Evolutionary conservation across 2,888 invertebrate genomes (phyloP).

Genomic region (Lepidochitona cinerea): DNA sequence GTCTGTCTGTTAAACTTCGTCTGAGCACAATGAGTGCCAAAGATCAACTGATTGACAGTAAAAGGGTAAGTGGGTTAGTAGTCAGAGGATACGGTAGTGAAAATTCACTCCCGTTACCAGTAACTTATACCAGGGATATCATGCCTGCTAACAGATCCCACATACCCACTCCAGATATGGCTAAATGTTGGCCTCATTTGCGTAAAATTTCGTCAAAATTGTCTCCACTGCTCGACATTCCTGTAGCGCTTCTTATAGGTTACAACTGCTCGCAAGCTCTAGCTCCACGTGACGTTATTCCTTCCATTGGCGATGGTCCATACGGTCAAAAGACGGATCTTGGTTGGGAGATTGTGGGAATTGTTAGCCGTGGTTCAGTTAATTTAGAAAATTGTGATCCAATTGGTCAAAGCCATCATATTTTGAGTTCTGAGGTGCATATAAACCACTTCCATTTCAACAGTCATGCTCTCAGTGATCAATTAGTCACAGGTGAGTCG

Average conservation of each 20-base stretch:
- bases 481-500: too few species aligned
- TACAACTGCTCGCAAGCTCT: conserved; percentile 38
- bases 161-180: conserved; percentile 31
- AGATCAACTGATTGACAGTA: conserved; percentile 4
- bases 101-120: conserved; percentile 24
- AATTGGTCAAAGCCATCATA: too few species aligned
- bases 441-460: too few species aligned
- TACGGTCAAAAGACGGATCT: conserved; percentile 26
- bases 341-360: conserved; percentile 34
- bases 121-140: conserved; percentile 23
- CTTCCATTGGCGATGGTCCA: too few species aligned
- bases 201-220: conserved; percentile 22
- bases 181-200: conserved; percentile 39
- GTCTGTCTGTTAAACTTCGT: conserved; percentile 13
- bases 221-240: conserved; percentile 17
- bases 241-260: conserved; percentile 34
- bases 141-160: conserved; percentile 35
- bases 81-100: conserved; percentile 22
- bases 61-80: conserved; percentile 17
- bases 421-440: too few species aligned
- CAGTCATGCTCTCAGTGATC: too few species aligned
- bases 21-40: conserved; percentile 31
- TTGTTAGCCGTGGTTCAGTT: conserved; percentile 3
- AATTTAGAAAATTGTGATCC: too few species aligned
- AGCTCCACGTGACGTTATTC: too few species aligned